phyloP scores from a whole-genome alignment of 2,113 vertebrate genomes.

The Geothlypis trichas region DNA sequence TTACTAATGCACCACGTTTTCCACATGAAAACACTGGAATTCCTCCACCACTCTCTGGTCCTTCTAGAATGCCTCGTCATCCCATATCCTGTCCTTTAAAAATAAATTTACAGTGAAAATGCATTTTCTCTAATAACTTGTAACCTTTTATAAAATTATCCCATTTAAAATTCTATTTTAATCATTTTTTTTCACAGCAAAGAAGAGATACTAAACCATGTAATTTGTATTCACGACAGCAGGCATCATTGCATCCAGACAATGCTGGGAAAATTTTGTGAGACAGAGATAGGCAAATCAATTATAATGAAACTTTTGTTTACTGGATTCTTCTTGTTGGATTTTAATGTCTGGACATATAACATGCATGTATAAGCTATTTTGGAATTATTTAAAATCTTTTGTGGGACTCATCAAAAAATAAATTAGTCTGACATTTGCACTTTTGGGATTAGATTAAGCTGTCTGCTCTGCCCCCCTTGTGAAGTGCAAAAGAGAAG shows the following conservation, averaged over 20 bases:
- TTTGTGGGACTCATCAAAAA: not conserved
- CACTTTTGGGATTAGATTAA: not conserved
- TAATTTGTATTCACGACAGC: conserved; percentile 13
- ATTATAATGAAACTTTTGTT: conserved; percentile 32
- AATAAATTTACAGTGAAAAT: not conserved
- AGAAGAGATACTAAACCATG: conserved; percentile 5
- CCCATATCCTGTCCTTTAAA: not conserved
- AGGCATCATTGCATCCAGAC: conserved; percentile 15
- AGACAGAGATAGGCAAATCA: conserved; percentile 45
- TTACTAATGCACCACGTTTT: not conserved
- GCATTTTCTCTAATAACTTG: conserved; percentile 1
- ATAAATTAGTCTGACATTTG: not conserved
- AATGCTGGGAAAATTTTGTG: conserved; percentile 16
- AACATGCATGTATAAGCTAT: not conserved
- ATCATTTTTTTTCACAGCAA: conserved; percentile 34
- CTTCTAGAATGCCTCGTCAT: not conserved
- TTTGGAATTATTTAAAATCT: not conserved
- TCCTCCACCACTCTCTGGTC: not conserved
- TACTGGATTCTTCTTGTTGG: not conserved
- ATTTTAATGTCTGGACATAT: not conserved
- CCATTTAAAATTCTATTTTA: conserved; percentile 10
- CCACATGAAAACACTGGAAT: not conserved
- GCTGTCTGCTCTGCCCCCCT: not conserved
- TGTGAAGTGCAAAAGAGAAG: not conserved
- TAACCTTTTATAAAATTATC: not conserved